These are phyloP conservation scores for Asobara japonica DNA, from an alignment of 1,140 invertebrate species.

Conservation along the genomic window DNA sequence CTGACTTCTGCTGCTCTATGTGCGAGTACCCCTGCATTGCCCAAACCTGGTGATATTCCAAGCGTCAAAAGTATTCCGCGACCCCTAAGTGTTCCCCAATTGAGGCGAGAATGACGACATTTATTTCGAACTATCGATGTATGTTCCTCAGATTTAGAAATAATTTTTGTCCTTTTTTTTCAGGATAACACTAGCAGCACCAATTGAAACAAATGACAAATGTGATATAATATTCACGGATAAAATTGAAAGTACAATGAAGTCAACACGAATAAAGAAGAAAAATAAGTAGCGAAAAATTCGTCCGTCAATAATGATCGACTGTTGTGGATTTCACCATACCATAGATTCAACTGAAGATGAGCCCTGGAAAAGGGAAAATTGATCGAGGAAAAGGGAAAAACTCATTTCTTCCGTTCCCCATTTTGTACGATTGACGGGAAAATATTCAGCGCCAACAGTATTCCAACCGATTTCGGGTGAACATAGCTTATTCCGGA, in stretches of 20 bases:
- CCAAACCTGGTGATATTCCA: conserved; percentile 63
- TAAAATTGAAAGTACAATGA: conserved; percentile 53
- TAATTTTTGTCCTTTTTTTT: conserved; percentile 34
- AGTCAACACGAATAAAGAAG: conserved; percentile 59
- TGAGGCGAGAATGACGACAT: no score
- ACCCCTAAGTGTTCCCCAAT: conserved; percentile 70
- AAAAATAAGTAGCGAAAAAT: conserved; percentile 56
- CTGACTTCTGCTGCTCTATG: conserved; percentile 72
- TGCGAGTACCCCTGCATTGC: conserved; percentile 71
- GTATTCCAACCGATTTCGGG: no score
- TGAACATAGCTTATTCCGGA: no score
- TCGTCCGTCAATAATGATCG: conserved; percentile 18
- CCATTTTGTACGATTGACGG: no score
- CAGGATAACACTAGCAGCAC: conserved; percentile 61
- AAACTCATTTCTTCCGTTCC: no score
- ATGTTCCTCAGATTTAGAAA: no score
- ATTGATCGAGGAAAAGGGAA: no score
- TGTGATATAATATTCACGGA: conserved; percentile 50
- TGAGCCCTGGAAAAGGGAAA: neutral
- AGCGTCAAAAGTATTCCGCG: conserved; percentile 70
- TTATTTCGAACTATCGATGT: no score
- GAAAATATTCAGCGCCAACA: no score
- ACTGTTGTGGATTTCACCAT: conserved; percentile 23
- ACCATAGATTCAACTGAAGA: neutral
- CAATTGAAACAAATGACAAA: conserved; percentile 54